These are phyloP conservation scores for Caerostris extrusa DNA, from an alignment of 1,140 invertebrate species.

Conservation along the genomic window DNA sequence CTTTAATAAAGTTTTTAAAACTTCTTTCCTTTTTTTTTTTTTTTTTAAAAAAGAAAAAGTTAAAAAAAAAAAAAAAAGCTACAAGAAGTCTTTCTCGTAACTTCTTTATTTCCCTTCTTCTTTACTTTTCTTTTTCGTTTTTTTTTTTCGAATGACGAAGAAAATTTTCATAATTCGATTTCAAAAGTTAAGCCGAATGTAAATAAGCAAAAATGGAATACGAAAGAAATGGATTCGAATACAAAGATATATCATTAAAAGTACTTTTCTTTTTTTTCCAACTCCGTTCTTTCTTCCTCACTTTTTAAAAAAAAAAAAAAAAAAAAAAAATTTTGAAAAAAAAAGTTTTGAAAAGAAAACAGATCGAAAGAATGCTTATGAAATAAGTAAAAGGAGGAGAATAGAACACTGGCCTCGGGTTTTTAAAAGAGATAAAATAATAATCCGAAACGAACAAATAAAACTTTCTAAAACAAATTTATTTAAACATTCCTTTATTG, in stretches of 20 bases:
- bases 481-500: conserved; percentile 5
- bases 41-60: background rate
- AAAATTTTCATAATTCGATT: conserved; percentile 50
- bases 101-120: background rate
- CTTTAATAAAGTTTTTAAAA: background rate
- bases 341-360: conserved; percentile 1
- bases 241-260: conserved; percentile 5
- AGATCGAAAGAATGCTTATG: background rate
- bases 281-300: too few species aligned
- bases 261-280: background rate
- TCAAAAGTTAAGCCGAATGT: conserved; percentile 1
- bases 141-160: background rate
- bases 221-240: conserved; percentile 23
- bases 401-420: background rate
- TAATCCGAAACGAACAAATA: background rate
- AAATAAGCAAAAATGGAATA: conserved; percentile 19
- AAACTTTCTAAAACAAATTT: background rate
- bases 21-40: background rate
- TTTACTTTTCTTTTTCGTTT: too few species aligned
- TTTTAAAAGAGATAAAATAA: background rate
- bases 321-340: background rate
- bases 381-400: conserved; percentile 3
- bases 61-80: background rate
- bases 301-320: too few species aligned
- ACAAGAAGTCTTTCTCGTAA: background rate